Conservation (phyloP, 2,797 vertebrate genomes). For the Neosilurus hyrtlii region DNA sequence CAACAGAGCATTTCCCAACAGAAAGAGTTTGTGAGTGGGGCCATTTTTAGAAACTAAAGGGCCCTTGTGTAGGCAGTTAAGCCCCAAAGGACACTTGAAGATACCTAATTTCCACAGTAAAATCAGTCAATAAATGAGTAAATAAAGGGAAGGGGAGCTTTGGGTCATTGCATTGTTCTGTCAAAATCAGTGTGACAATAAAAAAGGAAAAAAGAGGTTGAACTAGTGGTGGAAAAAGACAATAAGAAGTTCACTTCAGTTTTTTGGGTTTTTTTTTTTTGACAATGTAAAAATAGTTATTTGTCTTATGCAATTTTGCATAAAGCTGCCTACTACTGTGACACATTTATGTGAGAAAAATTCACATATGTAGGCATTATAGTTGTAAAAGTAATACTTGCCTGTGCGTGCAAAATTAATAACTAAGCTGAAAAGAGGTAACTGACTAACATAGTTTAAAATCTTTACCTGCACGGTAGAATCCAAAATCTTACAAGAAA, state of each 20-base stretch:
- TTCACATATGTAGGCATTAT: background rate
- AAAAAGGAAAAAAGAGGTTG: constrained; percentile 61
- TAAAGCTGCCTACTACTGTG: background rate
- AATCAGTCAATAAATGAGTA: constrained; percentile 33
- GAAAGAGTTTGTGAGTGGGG: background rate
- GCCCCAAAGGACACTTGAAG: background rate
- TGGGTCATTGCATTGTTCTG: constrained; percentile 74
- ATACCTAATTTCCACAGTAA: background rate
- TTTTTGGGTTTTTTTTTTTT: constrained; percentile 61
- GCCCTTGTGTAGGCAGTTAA: background rate
- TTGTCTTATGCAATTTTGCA: background rate
- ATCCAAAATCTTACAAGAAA: background rate
- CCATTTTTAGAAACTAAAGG: background rate
- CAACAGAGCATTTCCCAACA: background rate
- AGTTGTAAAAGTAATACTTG: background rate
- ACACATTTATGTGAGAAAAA: background rate
- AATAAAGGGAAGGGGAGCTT: constrained; percentile 53
- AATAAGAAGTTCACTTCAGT: constrained; percentile 55
- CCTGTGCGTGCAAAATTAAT: background rate
- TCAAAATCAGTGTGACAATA: constrained; percentile 75
- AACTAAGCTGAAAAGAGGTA: background rate
- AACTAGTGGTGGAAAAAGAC: constrained; percentile 68
- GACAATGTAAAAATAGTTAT: background rate
- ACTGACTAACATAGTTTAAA: background rate
- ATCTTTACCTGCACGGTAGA: background rate